Evolutionary conservation across 2,113 vertebrate species (phyloP), one percentile per base, ranked within the genome.

Genomic region (Psilopsiagon aurifrons): DNA sequence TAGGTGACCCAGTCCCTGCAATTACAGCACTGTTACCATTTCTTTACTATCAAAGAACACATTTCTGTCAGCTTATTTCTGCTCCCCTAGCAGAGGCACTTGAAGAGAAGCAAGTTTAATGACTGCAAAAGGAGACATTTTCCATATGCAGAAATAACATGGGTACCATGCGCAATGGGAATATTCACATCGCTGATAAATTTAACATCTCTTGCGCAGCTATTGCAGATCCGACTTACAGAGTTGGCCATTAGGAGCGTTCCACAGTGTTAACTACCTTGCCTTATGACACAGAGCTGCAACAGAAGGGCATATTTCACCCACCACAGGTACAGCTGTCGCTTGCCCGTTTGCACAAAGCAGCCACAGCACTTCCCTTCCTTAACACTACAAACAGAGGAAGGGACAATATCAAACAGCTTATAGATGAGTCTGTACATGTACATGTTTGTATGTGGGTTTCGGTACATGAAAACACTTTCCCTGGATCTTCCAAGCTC

Each of bases 291-390:
- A 7, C 25, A 70, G 37, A 33, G 14, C 33, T 37, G 41, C 63
- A 59, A 29, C 10, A 52, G 13, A 52, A 68, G 33, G 27, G 54
- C 49, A 23, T 20, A 2, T 44, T 41, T 47, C 81, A 43, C 55
- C n/a, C 10, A 6, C 16, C 35, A 20, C 35, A 52, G n/a, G 17
- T 46, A 68, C 39, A 73, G 78, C 57, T 85, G 85, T 35, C 9
- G 7, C 13, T 64, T 46, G 35, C 24, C 77, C 55, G 13, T 8
- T 43, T 46, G n/a, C 33, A 49, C 39, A 25, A 18, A 39, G 55
- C 64, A 75, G 27, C 37, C 0, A 1, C 2, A 33, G 66, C 0
- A 0, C 10, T 83, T 6, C 25, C 25, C 17, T 52, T 20, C 55
- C 49, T 52, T 29, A 86, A 59, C 0, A 0, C 6, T 71, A 79